A percentile compares a stretch with the other conserved stretches of the same genome.
phyloP scores from a whole-genome alignment of 1,140 invertebrate genomes.

The Goniozus legneri region DNA sequence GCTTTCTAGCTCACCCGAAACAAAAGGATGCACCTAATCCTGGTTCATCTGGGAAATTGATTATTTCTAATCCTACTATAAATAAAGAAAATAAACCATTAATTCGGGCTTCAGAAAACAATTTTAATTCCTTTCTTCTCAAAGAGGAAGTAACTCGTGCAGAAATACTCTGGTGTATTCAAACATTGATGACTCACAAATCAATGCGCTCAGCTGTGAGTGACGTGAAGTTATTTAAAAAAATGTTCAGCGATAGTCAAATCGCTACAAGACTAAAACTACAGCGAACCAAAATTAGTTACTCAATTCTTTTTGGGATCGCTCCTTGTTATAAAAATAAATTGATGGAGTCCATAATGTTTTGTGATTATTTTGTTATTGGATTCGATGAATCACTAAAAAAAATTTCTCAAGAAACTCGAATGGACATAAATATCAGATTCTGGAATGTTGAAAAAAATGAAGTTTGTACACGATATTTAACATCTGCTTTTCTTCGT shows the following conservation, averaged over 20 bases:
- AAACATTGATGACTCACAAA: conserved; percentile 5
- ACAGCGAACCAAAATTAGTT: conserved; percentile 8
- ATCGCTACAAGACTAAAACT: conserved; percentile 10
- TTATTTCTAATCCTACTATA: not conserved
- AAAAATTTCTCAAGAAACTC: conserved; percentile 11
- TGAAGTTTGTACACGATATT: conserved; percentile 15
- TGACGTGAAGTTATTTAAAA: conserved; percentile 1
- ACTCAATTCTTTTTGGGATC: conserved; percentile 7
- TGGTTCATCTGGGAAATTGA: not conserved
- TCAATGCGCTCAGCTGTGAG: conserved; percentile 6
- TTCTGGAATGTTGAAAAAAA: conserved; percentile 11
- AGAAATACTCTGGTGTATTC: conserved; percentile 16
- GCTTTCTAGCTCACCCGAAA: not conserved
- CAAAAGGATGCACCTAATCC: not conserved
- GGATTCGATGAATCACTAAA: conserved; percentile 19
- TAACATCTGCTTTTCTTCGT: conserved; percentile 11
- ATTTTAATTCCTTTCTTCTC: not conserved
- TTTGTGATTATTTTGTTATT: conserved; percentile 10
- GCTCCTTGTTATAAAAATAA: conserved; percentile 8
- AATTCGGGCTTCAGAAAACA: not conserved
- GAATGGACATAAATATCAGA: conserved; percentile 15
- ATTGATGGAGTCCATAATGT: not conserved
- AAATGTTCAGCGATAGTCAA: conserved; percentile 15
- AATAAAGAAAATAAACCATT: too few relatives aligned
- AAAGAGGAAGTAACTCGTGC: conserved; percentile 13